A percentile compares a stretch with the other conserved stretches of the same genome.
Conservation (phyloP, 2,888 invertebrate species). For the Agonopterix arenella region DNA sequence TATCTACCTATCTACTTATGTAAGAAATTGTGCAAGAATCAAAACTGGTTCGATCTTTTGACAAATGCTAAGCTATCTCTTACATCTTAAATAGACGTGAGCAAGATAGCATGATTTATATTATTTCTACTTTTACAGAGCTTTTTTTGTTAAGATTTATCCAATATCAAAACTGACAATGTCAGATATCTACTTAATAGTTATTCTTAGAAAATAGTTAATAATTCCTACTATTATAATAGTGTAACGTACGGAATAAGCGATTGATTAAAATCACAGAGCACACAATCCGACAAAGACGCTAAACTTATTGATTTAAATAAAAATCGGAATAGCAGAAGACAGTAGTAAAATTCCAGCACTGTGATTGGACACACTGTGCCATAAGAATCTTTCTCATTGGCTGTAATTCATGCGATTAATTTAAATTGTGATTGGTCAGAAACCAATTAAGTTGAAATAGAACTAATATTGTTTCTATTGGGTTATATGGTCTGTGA, state of each 20-base stretch:
- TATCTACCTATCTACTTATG: constrained; percentile 63
- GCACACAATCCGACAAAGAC: too few relatives aligned
- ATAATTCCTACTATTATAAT: constrained; percentile 21
- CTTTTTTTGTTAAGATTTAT: constrained; percentile 5
- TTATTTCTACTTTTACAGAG: constrained; percentile 1
- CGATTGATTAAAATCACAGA: constrained; percentile 22
- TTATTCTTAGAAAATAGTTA: constrained; percentile 52
- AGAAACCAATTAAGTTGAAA: too few relatives aligned
- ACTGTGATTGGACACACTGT: too few relatives aligned
- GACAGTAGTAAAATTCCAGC: too few relatives aligned
- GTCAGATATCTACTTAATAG: constrained; percentile 40
- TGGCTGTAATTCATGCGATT: too few relatives aligned
- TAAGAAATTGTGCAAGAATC: constrained; percentile 66
- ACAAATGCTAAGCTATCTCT: constrained; percentile 6
- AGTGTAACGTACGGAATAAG: constrained; percentile 37
- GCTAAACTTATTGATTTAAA: constrained; percentile 15
- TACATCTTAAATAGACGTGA: constrained; percentile 7
- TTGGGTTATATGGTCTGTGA: neutral
- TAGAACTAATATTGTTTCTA: neutral
- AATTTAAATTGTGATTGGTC: too few relatives aligned
- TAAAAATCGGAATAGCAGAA: too few relatives aligned
- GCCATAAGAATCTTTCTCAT: too few relatives aligned
- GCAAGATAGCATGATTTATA: constrained; percentile 6
- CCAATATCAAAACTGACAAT: constrained; percentile 44
- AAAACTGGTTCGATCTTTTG: constrained; percentile 24